Percentiles rank a stretch among this genome's conserved stretches.
Evolutionary conservation across 2,113 vertebrate species (phyloP).

Genomic region (Microtus oregoni): DNA sequence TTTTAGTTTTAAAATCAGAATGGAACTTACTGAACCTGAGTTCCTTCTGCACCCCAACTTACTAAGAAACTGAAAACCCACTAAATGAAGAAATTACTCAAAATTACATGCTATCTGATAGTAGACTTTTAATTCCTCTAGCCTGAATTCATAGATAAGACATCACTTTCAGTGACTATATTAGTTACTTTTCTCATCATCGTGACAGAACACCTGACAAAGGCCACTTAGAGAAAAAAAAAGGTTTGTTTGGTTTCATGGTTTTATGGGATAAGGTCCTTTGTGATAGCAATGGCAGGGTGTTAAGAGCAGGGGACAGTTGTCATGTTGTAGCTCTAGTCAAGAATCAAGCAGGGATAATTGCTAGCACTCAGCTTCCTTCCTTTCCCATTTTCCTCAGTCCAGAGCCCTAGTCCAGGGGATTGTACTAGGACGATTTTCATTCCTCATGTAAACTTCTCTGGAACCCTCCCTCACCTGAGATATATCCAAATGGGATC

Average conservation of each 20-base stretch:
- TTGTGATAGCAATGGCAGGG: not conserved
- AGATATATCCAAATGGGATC: not conserved
- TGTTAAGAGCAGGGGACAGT: not conserved
- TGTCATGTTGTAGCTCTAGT: too few relatives aligned
- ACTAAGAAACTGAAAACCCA: constrained; percentile 10
- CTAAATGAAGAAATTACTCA: constrained; percentile 39
- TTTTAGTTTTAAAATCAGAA: constrained; percentile 51
- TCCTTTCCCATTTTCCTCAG: not conserved
- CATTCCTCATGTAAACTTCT: not conserved
- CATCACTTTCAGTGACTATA: not conserved
- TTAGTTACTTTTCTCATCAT: not conserved
- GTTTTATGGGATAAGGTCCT: not conserved
- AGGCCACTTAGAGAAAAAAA: not conserved
- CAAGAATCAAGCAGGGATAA: not conserved
- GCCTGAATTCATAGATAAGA: not conserved
- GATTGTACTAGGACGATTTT: not conserved
- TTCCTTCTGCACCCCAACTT: not conserved
- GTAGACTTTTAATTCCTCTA: constrained; percentile 11
- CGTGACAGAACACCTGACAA: not conserved
- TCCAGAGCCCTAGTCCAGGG: too few relatives aligned
- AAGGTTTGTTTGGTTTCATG: not conserved
- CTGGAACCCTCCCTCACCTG: not conserved
- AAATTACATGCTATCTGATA: not conserved
- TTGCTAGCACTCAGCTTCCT: not conserved
- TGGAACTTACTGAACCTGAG: not conserved